These are phyloP conservation scores for Boulengeromyrus knoepffleri DNA, from an alignment of 2,113 vertebrate genomes.

Conservation along the genomic window DNA sequence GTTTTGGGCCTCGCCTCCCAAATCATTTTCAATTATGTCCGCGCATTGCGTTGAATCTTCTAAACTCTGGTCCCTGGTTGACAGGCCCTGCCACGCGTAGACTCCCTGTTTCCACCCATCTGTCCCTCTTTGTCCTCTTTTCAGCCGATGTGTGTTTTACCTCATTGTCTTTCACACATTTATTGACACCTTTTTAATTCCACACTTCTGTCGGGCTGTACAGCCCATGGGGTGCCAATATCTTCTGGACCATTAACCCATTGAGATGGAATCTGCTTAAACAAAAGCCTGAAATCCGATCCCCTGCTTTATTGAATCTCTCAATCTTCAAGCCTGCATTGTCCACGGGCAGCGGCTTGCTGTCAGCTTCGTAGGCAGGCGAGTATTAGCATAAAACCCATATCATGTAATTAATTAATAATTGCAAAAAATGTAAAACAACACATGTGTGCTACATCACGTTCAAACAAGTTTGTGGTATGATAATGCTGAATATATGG, in stretches of 20 bases:
- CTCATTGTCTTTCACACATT: slow-evolving; percentile 74
- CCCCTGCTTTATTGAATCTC: slow-evolving; percentile 47
- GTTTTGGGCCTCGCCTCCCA: slow-evolving; percentile 56
- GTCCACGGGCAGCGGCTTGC: slow-evolving; percentile 35
- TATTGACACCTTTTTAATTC: slow-evolving; percentile 65
- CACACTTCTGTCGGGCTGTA: slow-evolving; percentile 65
- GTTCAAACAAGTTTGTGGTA: slow-evolving; percentile 54
- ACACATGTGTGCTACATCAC: slow-evolving; percentile 43
- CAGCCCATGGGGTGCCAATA: slow-evolving; percentile 59
- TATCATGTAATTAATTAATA: slow-evolving; percentile 65
- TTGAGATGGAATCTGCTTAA: slow-evolving; percentile 71
- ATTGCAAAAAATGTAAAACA: slow-evolving; percentile 54
- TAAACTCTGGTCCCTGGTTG: slow-evolving; percentile 55
- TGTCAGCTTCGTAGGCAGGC: slow-evolving; percentile 37
- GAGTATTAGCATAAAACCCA: slow-evolving; percentile 65
- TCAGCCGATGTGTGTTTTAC: slow-evolving; percentile 61
- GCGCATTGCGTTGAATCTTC: slow-evolving; percentile 59
- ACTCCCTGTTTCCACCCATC: slow-evolving; percentile 66
- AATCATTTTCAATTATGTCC: slow-evolving; percentile 55
- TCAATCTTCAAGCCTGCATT: slow-evolving; percentile 48
- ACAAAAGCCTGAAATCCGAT: slow-evolving; percentile 72
- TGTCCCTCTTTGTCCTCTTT: slow-evolving; percentile 68
- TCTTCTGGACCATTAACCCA: slow-evolving; percentile 94
- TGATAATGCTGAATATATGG: slow-evolving; percentile 53
- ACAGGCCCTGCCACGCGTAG: slow-evolving; percentile 51